Evolutionary conservation across 2,888 invertebrate genomes (phyloP).

Genomic region (Orthosia gothica): DNA sequence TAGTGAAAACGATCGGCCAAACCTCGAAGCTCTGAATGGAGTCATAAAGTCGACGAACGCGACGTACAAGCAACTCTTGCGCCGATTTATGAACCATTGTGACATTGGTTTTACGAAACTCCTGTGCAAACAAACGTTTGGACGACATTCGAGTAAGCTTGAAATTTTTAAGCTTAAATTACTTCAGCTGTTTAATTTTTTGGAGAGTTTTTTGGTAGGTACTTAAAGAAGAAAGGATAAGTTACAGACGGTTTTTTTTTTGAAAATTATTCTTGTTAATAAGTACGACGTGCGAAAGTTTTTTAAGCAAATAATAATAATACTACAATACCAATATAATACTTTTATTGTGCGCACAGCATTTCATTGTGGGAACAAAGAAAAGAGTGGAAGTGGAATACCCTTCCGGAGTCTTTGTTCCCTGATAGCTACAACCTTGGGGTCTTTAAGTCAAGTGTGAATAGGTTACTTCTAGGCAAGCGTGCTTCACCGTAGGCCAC

Average conservation of each 20-base stretch:
- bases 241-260: background rate
- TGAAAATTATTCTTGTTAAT: background rate
- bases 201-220: slow-evolving; percentile 9
- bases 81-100: slow-evolving; percentile 88
- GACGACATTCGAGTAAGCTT: slow-evolving; percentile 61
- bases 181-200: slow-evolving; percentile 36
- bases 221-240: slow-evolving; percentile 24
- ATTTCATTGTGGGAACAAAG: too few relatives aligned
- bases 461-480: too few relatives aligned
- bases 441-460: too few relatives aligned
- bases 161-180: slow-evolving; percentile 44
- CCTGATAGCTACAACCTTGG: too few relatives aligned
- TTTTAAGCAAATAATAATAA: background rate
- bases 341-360: too few relatives aligned
- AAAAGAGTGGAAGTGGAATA: too few relatives aligned
- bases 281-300: background rate
- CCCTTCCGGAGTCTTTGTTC: too few relatives aligned
- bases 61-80: slow-evolving; percentile 72
- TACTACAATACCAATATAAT: too few relatives aligned
- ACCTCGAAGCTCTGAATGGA: slow-evolving; percentile 82
- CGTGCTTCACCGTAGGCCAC: too few relatives aligned
- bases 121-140: slow-evolving; percentile 82
- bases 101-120: slow-evolving; percentile 79
- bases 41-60: slow-evolving; percentile 82
- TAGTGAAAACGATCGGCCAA: slow-evolving; percentile 83